A percentile compares a stretch with the other conserved stretches of the same genome.
Conservation (phyloP, 2,888 invertebrate genomes). For the Sesia apiformis region DNA sequence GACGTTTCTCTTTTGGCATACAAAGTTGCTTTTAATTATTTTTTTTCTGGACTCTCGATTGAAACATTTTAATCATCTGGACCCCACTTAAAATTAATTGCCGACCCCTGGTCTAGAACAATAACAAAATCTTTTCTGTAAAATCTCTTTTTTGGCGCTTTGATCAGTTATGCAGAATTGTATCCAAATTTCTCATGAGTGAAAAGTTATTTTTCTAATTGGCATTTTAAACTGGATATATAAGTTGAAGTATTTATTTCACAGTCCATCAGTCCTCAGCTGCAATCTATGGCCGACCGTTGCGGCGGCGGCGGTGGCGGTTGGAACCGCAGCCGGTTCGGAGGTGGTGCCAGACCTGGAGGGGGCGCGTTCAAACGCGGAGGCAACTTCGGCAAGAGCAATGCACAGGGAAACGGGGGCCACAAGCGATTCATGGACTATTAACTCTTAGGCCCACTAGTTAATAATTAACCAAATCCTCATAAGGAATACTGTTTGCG, state of each 20-base stretch:
- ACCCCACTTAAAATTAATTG: too few relatives aligned
- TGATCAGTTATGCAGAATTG: too few relatives aligned
- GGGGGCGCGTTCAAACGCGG: slow-evolving; percentile 51
- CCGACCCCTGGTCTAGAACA: too few relatives aligned
- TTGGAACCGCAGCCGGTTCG: slow-evolving; percentile 70
- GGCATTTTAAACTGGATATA: too few relatives aligned
- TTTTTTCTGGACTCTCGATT: too few relatives aligned
- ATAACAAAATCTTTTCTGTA: too few relatives aligned
- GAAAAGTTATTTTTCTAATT: too few relatives aligned
- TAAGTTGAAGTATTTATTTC: slow-evolving; percentile 12
- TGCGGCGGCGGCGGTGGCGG: slow-evolving; percentile 77
- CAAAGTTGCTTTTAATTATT: too few relatives aligned
- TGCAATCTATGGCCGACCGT: slow-evolving; percentile 84
- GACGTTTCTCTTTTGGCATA: too few relatives aligned
- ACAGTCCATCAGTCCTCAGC: slow-evolving; percentile 88
- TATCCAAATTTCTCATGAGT: too few relatives aligned
- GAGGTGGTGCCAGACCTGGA: slow-evolving; percentile 53
- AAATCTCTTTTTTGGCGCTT: too few relatives aligned
- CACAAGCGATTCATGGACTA: slow-evolving; percentile 64
- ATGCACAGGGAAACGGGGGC: slow-evolving; percentile 50
- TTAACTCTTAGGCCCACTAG: slow-evolving; percentile 24
- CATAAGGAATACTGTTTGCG: slow-evolving; percentile 41
- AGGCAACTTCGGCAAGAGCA: slow-evolving; percentile 63
- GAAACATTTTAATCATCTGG: too few relatives aligned
- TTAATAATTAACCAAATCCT: slow-evolving; percentile 40